Percentiles rank a stretch among this genome's conserved stretches.
These are phyloP conservation scores for Tanytarsus gracilentus DNA, from an alignment of 2,888 invertebrate species.

Conservation along the genomic window DNA sequence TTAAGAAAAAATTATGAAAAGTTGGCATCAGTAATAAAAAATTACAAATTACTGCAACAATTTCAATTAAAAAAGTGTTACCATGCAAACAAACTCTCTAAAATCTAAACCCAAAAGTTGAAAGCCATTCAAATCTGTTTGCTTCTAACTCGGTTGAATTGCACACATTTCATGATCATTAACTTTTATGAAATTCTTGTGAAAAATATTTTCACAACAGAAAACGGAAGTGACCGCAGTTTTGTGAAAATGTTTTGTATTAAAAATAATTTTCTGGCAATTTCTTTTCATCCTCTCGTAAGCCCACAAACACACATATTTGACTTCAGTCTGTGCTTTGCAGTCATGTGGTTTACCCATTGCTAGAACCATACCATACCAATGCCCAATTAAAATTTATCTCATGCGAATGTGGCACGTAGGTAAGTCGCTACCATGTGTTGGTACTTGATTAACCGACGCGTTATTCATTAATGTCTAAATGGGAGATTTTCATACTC, in stretches of 20 bases:
- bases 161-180: neutral
- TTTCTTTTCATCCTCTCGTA: too few relatives aligned
- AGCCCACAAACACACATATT: neutral
- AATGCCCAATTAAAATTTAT: neutral
- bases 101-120: too few relatives aligned
- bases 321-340: neutral
- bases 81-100: too few relatives aligned
- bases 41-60: too few relatives aligned
- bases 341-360: conserved; percentile 8
- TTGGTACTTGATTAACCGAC: conserved; percentile 5
- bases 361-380: neutral
- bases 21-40: too few relatives aligned
- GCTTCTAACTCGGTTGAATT: neutral
- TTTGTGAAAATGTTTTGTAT: too few relatives aligned
- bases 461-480: neutral
- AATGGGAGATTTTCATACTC: neutral
- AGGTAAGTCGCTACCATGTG: neutral
- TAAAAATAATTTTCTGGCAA: neutral
- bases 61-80: too few relatives aligned
- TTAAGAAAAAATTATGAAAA: too few relatives aligned
- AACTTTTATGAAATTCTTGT: conserved; percentile 3
- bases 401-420: neutral
- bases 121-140: neutral
- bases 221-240: too few relatives aligned
- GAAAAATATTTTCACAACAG: too few relatives aligned